These are phyloP conservation scores for Syrphus vitripennis DNA, from an alignment of 2,888 invertebrate genomes.

Conservation along the genomic window DNA sequence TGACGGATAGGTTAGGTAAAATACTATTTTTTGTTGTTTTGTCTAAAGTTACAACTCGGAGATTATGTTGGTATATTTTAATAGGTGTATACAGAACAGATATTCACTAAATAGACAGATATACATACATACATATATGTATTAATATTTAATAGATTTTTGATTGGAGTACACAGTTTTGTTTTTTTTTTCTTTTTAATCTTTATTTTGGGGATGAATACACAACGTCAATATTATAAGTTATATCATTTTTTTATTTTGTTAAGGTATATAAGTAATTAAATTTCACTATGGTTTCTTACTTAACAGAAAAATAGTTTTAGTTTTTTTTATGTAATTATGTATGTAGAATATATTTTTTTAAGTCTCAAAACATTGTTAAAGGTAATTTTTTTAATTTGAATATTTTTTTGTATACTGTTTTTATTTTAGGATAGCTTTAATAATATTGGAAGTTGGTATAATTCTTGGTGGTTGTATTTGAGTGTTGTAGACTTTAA, in stretches of 20 bases:
- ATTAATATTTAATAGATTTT: slow-evolving; percentile 14
- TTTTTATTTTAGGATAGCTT: not conserved
- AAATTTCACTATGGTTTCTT: slow-evolving; percentile 1
- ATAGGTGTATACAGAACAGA: slow-evolving; percentile 15
- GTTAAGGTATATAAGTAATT: slow-evolving; percentile 18
- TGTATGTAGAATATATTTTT: not conserved
- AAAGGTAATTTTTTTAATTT: not conserved
- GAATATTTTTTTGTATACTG: not conserved
- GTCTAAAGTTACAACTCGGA: slow-evolving; percentile 22
- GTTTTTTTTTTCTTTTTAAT: not conserved
- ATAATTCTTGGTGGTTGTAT: slow-evolving; percentile 13
- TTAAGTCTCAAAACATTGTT: not conserved
- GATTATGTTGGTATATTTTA: slow-evolving; percentile 34
- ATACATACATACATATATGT: slow-evolving; percentile 25
- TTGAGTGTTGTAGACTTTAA: slow-evolving; percentile 13
- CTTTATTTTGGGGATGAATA: slow-evolving; percentile 22
- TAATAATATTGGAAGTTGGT: slow-evolving; percentile 9
- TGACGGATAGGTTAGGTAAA: slow-evolving; percentile 30
- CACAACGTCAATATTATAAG: slow-evolving; percentile 48
- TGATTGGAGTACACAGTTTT: slow-evolving; percentile 43
- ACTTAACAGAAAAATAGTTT: not conserved
- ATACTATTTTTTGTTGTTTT: slow-evolving; percentile 3
- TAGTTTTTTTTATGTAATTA: not conserved
- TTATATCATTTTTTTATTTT: not conserved
- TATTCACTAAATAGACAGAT: slow-evolving; percentile 57